These are phyloP conservation scores for Cyclura pinguis DNA, from an alignment of 2,797 vertebrate species.

Conservation along the genomic window DNA sequence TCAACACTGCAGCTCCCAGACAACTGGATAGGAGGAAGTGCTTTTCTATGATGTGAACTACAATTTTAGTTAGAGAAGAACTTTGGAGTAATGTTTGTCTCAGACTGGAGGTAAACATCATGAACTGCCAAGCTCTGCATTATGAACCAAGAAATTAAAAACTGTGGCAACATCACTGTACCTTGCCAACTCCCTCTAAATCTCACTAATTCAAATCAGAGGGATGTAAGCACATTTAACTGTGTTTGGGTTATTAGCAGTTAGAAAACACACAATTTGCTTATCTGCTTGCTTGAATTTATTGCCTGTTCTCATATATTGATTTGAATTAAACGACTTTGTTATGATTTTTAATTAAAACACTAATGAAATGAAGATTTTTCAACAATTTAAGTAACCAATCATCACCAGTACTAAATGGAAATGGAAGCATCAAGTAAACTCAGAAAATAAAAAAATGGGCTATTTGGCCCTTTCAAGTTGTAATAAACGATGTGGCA, in stretches of 20 bases:
- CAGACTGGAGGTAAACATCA: neutral
- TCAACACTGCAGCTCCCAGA: neutral
- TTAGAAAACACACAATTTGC: neutral
- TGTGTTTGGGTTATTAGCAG: neutral
- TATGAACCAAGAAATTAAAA: slow-evolving; percentile 1
- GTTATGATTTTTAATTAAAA: slow-evolving; percentile 11
- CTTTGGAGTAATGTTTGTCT: neutral
- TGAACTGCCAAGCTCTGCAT: neutral
- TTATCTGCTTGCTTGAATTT: neutral
- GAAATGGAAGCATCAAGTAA: neutral
- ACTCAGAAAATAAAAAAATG: neutral
- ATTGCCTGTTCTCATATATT: neutral
- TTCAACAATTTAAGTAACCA: neutral
- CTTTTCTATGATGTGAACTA: neutral
- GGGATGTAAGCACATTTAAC: neutral
- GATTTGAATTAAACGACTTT: slow-evolving; percentile 5
- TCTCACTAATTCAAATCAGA: neutral
- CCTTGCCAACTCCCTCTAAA: neutral
- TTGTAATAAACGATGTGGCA: neutral
- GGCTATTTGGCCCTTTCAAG: neutral
- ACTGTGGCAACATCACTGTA: too few species aligned
- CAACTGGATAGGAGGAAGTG: neutral
- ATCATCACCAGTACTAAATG: neutral
- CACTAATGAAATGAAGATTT: neutral
- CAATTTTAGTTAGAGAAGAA: neutral